Percentiles rank a stretch among this genome's conserved stretches.
phyloP scores from a whole-genome alignment of 2,888 invertebrate genomes.

The Magallana nippona region DNA sequence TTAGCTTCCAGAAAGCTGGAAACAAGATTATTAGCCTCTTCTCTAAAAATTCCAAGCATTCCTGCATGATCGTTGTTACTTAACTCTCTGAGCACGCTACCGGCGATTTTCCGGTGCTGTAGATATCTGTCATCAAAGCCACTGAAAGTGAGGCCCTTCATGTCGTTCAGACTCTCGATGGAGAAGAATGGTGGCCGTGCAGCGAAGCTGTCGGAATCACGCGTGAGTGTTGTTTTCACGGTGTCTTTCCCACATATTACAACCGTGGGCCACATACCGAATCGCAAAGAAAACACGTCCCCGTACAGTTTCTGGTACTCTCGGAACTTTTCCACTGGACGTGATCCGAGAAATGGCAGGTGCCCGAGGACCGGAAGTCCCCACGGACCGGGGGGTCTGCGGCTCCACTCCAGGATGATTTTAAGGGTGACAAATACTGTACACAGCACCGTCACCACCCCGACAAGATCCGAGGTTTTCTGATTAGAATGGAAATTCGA shows the following conservation, averaged over 20 bases:
- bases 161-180: conserved; percentile 14
- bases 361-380: conserved; percentile 57
- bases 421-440: neutral
- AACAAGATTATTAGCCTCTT: conserved; percentile 38
- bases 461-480: neutral
- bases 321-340: conserved; percentile 48
- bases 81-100: conserved; percentile 45
- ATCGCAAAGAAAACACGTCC: conserved; percentile 51
- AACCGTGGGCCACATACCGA: conserved; percentile 57
- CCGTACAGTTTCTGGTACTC: conserved; percentile 50
- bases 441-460: neutral
- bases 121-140: conserved; percentile 40
- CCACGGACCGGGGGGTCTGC: conserved; percentile 53
- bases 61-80: conserved; percentile 36
- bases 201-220: conserved; percentile 46
- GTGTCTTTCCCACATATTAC: conserved; percentile 54
- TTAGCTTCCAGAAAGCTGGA: conserved; percentile 32
- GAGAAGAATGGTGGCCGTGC: conserved; percentile 53
- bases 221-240: conserved; percentile 46
- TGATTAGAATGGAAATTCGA: neutral
- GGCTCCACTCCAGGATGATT: neutral
- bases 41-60: conserved; percentile 39
- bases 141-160: conserved; percentile 45
- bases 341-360: conserved; percentile 51
- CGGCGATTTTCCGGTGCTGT: conserved; percentile 50